A percentile compares a stretch with the other conserved stretches of the same genome.
Conservation (phyloP, 2,797 vertebrate species). For the Pogoniulus pusillus region DNA sequence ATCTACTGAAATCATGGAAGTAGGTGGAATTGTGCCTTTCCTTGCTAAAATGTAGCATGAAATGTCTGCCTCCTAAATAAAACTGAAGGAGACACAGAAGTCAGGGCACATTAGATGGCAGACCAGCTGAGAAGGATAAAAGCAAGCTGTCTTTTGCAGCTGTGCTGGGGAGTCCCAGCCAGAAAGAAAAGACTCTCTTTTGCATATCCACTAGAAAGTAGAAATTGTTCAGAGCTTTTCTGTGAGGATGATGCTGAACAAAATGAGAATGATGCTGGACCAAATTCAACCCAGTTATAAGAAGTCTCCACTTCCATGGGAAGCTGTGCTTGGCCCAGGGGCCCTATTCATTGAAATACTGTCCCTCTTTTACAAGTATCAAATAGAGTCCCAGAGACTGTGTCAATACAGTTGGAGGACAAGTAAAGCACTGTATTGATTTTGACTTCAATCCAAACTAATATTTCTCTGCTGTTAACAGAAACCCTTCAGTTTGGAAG, state of each 20-base stretch:
- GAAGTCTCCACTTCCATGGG: conserved; percentile 47
- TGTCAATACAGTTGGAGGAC: conserved; percentile 54
- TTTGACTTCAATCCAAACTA: conserved; percentile 63
- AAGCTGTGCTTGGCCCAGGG: conserved; percentile 60
- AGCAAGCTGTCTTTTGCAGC: conserved; percentile 62
- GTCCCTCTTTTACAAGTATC: conserved; percentile 46
- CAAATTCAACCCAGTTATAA: conserved; percentile 49
- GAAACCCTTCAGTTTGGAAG: conserved; percentile 18
- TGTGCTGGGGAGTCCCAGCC: conserved; percentile 32
- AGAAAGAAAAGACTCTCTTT: conserved; percentile 62
- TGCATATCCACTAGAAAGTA: conserved; percentile 60
- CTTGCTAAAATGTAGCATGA: not conserved
- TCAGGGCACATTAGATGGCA: conserved; percentile 7
- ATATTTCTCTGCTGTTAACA: conserved; percentile 44
- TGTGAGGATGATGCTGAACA: conserved; percentile 46
- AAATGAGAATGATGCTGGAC: conserved; percentile 50
- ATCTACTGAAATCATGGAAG: not conserved
- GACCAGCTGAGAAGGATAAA: conserved; percentile 54
- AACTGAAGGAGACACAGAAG: conserved; percentile 4
- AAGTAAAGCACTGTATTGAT: conserved; percentile 71
- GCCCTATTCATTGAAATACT: conserved; percentile 63
- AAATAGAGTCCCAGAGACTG: conserved; percentile 45
- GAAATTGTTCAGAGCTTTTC: conserved; percentile 66
- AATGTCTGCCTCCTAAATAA: conserved; percentile 13
- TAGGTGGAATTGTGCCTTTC: conserved; percentile 24